Evolutionary conservation across 1,140 invertebrate genomes (phyloP).

Genomic region (Onthophagus taurus): DNA sequence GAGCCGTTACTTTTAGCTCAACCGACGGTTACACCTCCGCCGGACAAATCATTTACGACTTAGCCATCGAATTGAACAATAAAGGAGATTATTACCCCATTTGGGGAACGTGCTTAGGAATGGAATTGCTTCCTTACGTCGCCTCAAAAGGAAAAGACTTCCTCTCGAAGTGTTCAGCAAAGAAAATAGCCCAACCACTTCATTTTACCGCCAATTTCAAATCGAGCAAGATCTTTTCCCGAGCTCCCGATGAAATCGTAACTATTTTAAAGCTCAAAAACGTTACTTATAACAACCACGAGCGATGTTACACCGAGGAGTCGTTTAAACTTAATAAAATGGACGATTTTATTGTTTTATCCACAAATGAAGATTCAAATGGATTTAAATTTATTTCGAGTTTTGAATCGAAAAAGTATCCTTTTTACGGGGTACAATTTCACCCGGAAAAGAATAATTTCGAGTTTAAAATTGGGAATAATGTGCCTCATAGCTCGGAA

Average conservation of each 20-base stretch:
- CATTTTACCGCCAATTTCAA: constrained; percentile 22
- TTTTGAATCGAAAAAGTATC: constrained; percentile 57
- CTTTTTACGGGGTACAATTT: constrained; percentile 81
- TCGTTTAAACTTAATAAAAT: constrained; percentile 47
- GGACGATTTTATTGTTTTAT: too few species aligned
- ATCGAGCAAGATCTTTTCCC: constrained; percentile 42
- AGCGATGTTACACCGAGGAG: constrained; percentile 58
- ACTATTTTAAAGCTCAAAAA: constrained; percentile 47
- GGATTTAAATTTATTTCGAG: constrained; percentile 59
- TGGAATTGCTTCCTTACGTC: constrained; percentile 69
- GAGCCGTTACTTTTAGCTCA: constrained; percentile 53
- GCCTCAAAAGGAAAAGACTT: constrained; percentile 48
- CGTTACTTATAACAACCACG: constrained; percentile 70
- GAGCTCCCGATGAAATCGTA: constrained; percentile 44
- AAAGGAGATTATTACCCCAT: constrained; percentile 70
- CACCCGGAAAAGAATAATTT: constrained; percentile 86
- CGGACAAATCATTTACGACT: constrained; percentile 54
- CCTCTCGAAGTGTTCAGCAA: constrained; percentile 48
- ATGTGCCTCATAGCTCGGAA: constrained; percentile 53
- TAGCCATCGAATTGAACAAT: constrained; percentile 58
- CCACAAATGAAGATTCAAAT: constrained; percentile 56
- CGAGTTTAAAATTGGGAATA: constrained; percentile 55
- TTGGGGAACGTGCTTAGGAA: constrained; percentile 83
- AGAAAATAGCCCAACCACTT: constrained; percentile 43
- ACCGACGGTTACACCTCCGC: constrained; percentile 63